A percentile compares a stretch with the other conserved stretches of the same genome.
phyloP scores from a whole-genome alignment of 2,113 vertebrate genomes.

The Chloropsis cyanopogon region DNA sequence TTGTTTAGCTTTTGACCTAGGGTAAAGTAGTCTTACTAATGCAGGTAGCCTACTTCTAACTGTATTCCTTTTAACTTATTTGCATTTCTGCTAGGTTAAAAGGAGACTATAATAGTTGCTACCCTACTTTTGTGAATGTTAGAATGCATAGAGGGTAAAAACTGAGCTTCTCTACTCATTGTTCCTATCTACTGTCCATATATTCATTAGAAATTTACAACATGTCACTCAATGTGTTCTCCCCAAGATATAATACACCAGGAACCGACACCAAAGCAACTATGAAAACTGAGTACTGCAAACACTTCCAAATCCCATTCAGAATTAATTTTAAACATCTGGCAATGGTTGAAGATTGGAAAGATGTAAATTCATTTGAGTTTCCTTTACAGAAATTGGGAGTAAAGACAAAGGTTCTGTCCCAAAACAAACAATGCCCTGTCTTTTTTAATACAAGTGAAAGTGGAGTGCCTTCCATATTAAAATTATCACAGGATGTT shows the following conservation, averaged over 20 bases:
- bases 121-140: background rate
- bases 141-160: background rate
- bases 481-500: background rate
- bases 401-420: background rate
- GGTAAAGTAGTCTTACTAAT: background rate
- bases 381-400: background rate
- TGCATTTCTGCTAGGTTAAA: background rate
- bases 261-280: background rate
- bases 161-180: background rate
- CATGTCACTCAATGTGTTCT: background rate
- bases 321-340: slow-evolving; percentile 12
- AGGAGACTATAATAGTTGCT: background rate
- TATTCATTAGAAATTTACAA: background rate
- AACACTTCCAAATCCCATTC: slow-evolving; percentile 4
- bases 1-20: background rate
- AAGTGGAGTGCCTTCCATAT: background rate
- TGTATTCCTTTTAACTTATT: background rate
- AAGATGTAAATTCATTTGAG: background rate
- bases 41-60: slow-evolving; percentile 1
- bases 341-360: background rate
- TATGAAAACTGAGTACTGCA: background rate
- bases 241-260: background rate
- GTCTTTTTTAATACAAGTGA: background rate
- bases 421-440: background rate
- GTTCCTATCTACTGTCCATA: background rate